These are phyloP conservation scores for Hippasteria phrygiana DNA, from an alignment of 53 echinoderm and acorn worm genomes.

Conservation along the genomic window DNA sequence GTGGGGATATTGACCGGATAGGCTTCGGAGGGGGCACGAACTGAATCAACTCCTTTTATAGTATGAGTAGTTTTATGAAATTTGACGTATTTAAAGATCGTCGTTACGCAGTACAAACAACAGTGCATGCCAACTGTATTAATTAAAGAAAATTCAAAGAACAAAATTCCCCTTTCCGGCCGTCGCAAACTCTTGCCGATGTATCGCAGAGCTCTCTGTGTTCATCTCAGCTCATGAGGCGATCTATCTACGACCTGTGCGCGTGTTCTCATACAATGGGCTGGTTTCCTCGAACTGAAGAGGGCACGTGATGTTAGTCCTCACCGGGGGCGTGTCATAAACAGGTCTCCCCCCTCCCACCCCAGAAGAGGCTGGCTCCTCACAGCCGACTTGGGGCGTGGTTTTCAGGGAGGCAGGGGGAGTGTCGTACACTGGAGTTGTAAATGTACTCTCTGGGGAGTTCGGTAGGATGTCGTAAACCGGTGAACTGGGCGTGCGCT, in stretches of 20 bases:
- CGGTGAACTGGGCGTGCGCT: conserved; percentile 11
- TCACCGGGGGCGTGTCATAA: conserved; percentile 52
- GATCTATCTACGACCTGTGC: conserved; percentile 10
- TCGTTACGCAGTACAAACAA: too few species aligned
- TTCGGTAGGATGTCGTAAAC: conserved; percentile 42
- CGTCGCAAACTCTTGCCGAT: too few species aligned
- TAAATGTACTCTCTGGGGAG: background rate
- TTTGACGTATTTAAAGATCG: too few species aligned
- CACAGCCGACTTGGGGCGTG: background rate
- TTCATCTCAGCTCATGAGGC: too few species aligned
- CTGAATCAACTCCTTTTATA: too few species aligned
- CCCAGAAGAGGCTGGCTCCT: background rate
- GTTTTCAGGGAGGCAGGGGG: conserved; percentile 24
- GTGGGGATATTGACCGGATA: too few species aligned
- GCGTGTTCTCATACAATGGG: conserved; percentile 59
- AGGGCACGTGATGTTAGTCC: background rate
- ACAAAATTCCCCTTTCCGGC: too few species aligned
- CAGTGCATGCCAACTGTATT: too few species aligned
- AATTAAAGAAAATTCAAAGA: too few species aligned
- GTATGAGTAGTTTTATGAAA: too few species aligned
- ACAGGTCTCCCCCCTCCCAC: conserved; percentile 24
- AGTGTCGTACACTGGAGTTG: conserved; percentile 30
- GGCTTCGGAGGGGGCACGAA: too few species aligned
- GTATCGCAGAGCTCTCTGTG: too few species aligned
- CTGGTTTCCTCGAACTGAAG: conserved; percentile 38